Base-by-base conservation (phyloP, 2,113 vertebrate species). In the Brachirus orientalis region DNA sequence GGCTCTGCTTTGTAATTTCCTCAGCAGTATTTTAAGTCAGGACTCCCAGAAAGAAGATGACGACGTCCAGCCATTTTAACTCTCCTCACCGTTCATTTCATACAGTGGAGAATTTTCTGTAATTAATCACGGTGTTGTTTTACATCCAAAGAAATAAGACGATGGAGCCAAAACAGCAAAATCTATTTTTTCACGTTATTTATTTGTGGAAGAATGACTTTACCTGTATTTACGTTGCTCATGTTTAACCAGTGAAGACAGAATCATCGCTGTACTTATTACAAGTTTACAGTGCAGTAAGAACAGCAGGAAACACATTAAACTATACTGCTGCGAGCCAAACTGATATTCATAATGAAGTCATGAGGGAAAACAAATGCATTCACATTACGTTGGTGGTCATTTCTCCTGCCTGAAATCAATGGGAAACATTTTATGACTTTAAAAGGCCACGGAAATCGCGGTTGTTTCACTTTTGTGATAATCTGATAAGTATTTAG, bases 51-150 rank as follows among this genome's bases (percentile, higher is more conserved):
- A 44, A 41, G 45, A 1, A 1, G 54, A 47, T 8, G 47, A 46
- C 12, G 4, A 1, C 16, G 0, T 80, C 70, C 67, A 67, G 56
- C 16, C 6, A 28, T 12, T 78, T 69, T 35, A 61, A 65, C 60
- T 67, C 57, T 57, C 63, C 69, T 56, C 63, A 65, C 56, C 60
- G 79, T 74, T 58, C 64, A 69, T 69, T 70, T 44, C 68, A 20
- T 75, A 40, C 38, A 36, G 63, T 47, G 12, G 44, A 77, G 59
- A 74, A 51, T 56, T 61, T 37, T 28, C 67, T 58, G 79, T 69
- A 61, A 84, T 84, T 84, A 84, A 82, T 84, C 79, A 84, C 69
- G 59, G 65, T 79, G 82, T 73, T 69, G 46, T 50, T 65, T 65
- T 54, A 61, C 62, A 62, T 77, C 78, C 78, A 77, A 59, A 52